These are phyloP conservation scores for Spilosoma lubricipeda DNA, from an alignment of 2,888 invertebrate genomes.

Conservation along the genomic window DNA sequence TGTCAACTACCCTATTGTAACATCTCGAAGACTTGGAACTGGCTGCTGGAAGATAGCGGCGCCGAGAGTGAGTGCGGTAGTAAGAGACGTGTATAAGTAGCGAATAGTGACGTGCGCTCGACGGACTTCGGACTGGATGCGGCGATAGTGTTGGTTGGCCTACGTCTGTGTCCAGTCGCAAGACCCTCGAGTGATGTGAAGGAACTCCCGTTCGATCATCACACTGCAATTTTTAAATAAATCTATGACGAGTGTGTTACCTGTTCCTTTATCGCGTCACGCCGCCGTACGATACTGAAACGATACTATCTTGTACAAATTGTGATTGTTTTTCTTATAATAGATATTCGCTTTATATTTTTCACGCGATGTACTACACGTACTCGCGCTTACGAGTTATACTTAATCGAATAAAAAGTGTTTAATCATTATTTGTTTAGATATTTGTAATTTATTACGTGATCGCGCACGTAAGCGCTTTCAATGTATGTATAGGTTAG, in stretches of 20 bases:
- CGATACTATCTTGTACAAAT: slow-evolving; percentile 58
- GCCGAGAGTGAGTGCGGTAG: background rate
- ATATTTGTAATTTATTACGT: slow-evolving; percentile 59
- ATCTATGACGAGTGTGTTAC: slow-evolving; percentile 78
- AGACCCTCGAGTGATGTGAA: slow-evolving; percentile 17
- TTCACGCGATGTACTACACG: slow-evolving; percentile 43
- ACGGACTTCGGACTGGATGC: background rate
- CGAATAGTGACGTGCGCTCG: background rate
- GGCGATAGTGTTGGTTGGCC: slow-evolving; percentile 1
- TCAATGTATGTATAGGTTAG: slow-evolving; percentile 53
- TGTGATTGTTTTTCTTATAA: slow-evolving; percentile 50
- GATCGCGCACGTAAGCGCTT: slow-evolving; percentile 46
- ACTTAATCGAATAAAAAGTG: slow-evolving; percentile 50
- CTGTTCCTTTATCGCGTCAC: slow-evolving; percentile 51
- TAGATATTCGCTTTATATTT: slow-evolving; percentile 46
- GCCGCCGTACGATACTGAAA: slow-evolving; percentile 36
- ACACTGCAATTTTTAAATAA: slow-evolving; percentile 81
- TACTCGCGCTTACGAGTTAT: slow-evolving; percentile 43
- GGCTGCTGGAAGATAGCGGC: background rate
- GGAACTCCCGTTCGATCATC: slow-evolving; percentile 61
- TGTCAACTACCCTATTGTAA: too few relatives aligned
- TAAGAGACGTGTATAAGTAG: background rate
- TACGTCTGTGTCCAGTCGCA: background rate
- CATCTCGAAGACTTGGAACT: background rate
- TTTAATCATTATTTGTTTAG: slow-evolving; percentile 55